Conservation (phyloP, 2,797 vertebrate species). For the Cossypha niveicapilla region DNA sequence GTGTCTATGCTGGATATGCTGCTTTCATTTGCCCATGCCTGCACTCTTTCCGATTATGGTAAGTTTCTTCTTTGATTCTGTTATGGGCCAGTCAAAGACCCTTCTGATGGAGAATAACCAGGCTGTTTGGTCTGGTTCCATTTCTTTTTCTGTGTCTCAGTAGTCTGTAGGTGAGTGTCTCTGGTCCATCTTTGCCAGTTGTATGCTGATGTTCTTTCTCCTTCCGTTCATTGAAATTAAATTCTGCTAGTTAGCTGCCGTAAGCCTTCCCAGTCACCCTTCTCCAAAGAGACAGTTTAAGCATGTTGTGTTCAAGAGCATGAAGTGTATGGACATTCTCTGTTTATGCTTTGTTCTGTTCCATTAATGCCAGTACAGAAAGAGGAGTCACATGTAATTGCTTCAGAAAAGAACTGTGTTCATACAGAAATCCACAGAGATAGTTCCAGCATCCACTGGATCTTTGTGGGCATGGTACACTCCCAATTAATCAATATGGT, state of each 20-base stretch:
- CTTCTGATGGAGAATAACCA: background rate
- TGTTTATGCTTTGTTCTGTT: background rate
- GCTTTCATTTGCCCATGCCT: slow-evolving; percentile 88
- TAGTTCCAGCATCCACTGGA: background rate
- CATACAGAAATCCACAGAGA: background rate
- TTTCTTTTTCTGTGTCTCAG: background rate
- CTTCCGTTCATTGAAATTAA: background rate
- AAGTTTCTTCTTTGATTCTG: slow-evolving; percentile 40
- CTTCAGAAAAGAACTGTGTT: background rate
- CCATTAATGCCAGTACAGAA: background rate
- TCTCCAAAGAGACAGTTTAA: background rate
- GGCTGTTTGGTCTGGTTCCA: background rate
- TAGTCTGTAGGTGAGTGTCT: background rate
- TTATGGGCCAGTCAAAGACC: background rate
- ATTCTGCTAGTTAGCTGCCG: background rate
- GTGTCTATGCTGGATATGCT: slow-evolving; percentile 99
- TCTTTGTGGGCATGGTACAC: background rate
- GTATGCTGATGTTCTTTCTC: background rate
- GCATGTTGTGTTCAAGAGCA: background rate
- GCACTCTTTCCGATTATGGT: slow-evolving; percentile 94
- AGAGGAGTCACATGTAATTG: background rate
- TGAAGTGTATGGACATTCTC: background rate
- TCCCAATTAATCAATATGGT: background rate
- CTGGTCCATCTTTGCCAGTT: background rate
- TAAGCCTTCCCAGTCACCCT: background rate